phyloP scores from a whole-genome alignment of 2,113 vertebrate genomes.

The Malurus cyaneus region DNA sequence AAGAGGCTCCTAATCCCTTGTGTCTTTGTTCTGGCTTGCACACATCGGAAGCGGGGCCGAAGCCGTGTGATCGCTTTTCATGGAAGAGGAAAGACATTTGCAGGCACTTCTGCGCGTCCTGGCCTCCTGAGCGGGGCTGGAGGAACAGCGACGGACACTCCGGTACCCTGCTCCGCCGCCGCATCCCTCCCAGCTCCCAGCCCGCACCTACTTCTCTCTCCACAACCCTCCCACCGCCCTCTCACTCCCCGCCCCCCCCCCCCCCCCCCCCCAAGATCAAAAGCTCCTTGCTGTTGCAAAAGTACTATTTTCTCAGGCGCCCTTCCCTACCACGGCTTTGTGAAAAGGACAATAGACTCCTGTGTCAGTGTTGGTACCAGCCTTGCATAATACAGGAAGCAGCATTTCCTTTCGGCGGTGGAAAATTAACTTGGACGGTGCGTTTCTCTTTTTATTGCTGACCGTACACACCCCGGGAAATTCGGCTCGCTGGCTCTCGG shows the following conservation, averaged over 20 bases:
- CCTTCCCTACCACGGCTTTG: constrained; percentile 75
- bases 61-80: background rate
- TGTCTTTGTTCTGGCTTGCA: background rate
- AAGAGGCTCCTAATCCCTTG: background rate
- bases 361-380: constrained; percentile 81
- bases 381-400: constrained; percentile 82
- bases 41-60: background rate
- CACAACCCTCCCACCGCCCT: too few relatives aligned
- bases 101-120: background rate
- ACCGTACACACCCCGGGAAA: constrained; percentile 82
- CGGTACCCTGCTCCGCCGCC: background rate
- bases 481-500: constrained; percentile 64
- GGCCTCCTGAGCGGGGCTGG: background rate
- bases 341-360: constrained; percentile 79
- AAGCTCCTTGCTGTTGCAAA: constrained; percentile 60
- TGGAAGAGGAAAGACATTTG: constrained; percentile 21
- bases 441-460: constrained; percentile 82
- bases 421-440: constrained; percentile 83
- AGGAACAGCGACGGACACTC: background rate
- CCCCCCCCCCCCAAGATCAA: too few relatives aligned
- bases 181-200: background rate
- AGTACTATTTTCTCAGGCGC: constrained; percentile 78
- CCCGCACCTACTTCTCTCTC: background rate
- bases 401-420: constrained; percentile 81
- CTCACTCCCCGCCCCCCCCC: too few relatives aligned